These are phyloP conservation scores for Lepilemur ruficaudatus DNA, from an alignment of 2,797 vertebrate genomes.

Conservation along the genomic window DNA sequence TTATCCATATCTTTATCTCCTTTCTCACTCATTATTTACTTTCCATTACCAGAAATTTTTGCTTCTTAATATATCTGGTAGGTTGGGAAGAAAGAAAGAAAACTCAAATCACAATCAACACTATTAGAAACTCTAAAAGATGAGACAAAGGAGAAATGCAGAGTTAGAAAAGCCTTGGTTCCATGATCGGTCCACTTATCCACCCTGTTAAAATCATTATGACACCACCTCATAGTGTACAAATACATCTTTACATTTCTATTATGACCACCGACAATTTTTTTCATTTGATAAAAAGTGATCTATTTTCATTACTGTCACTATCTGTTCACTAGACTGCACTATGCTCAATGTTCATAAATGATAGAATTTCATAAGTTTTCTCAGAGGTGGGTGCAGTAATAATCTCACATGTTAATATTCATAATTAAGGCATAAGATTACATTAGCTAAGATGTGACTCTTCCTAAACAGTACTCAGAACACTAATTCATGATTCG, in stretches of 20 bases:
- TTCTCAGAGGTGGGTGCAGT: neutral
- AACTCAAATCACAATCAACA: neutral
- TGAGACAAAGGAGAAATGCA: neutral
- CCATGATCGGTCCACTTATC: neutral
- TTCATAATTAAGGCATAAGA: neutral
- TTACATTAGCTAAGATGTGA: constrained; percentile 2
- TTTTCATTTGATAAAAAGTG: neutral
- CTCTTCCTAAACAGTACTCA: constrained; percentile 22
- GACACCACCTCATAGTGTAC: neutral
- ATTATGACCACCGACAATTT: neutral
- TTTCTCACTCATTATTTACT: neutral
- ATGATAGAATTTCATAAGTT: neutral
- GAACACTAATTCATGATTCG: neutral
- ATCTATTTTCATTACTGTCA: neutral
- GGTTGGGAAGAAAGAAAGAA: neutral
- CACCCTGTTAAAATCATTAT: neutral
- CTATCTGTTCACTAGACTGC: neutral
- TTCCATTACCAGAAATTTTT: neutral
- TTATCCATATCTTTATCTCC: neutral
- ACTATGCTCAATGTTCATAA: neutral
- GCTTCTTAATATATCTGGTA: neutral
- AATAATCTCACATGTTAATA: neutral
- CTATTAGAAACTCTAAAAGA: neutral
- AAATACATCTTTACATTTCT: neutral
- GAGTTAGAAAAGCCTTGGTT: neutral